A percentile compares a stretch with the other conserved stretches of the same genome.
These are phyloP conservation scores for Hydrocynus forskahlii DNA, from an alignment of 2,797 vertebrate species.

Conservation along the genomic window DNA sequence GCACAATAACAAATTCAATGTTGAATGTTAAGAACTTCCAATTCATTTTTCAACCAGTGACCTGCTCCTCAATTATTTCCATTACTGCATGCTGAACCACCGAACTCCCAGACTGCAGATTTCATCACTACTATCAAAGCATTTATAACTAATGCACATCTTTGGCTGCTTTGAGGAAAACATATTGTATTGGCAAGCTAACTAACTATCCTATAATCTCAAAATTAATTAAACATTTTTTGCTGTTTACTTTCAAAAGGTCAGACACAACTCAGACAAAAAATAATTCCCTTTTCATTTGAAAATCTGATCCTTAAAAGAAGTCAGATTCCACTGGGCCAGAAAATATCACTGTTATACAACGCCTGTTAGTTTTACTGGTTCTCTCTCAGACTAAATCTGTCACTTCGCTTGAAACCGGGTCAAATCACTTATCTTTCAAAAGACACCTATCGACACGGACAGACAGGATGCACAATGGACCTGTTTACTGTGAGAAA, in stretches of 20 bases:
- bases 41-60: too few relatives aligned
- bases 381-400: neutral
- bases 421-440: neutral
- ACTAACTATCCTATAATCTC: neutral
- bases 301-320: neutral
- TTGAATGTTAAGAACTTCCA: too few relatives aligned
- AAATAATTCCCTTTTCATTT: neutral
- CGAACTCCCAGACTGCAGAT: too few relatives aligned
- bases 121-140: too few relatives aligned
- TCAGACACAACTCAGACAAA: neutral
- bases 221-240: neutral
- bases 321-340: neutral
- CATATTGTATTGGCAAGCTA: neutral
- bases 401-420: neutral
- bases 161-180: too few relatives aligned
- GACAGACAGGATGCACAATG: neutral
- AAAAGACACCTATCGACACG: neutral
- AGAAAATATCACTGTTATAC: neutral
- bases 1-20: too few relatives aligned
- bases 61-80: too few relatives aligned
- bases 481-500: neutral
- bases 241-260: neutral
- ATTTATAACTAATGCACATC: too few relatives aligned
- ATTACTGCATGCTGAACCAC: too few relatives aligned
- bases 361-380: neutral